Evolutionary conservation across 2,113 vertebrate genomes (phyloP).

Genomic region (Hemiprocne comata): DNA sequence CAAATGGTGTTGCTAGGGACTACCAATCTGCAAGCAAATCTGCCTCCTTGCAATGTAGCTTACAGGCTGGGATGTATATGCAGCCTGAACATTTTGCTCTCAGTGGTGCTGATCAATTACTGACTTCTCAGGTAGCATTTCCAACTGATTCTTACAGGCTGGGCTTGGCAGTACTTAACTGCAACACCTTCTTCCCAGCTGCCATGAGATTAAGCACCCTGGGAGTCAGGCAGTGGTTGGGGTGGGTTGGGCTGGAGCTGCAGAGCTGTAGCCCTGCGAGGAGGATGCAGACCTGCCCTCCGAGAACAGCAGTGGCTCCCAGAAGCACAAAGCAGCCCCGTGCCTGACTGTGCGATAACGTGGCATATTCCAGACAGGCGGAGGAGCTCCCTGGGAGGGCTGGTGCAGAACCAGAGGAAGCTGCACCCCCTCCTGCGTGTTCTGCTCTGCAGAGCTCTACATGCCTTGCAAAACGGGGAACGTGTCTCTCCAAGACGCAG

Average conservation of each 20-base stretch:
- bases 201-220: not conserved
- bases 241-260: not conserved
- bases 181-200: not conserved
- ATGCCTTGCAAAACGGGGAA: not conserved
- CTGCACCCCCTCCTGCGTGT: conserved; percentile 19
- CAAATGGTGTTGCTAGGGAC: conserved; percentile 24
- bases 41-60: not conserved
- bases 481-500: not conserved
- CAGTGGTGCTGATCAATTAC: not conserved
- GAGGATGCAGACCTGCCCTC: not conserved
- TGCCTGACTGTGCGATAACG: not conserved
- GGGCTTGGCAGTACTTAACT: not conserved
- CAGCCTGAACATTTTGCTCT: not conserved
- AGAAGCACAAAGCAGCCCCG: not conserved
- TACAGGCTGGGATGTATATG: not conserved
- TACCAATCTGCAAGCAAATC: not conserved
- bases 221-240: not conserved
- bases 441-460: conserved; percentile 19
- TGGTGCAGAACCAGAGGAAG: conserved; percentile 1
- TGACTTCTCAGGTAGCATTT: not conserved
- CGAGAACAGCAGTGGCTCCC: not conserved
- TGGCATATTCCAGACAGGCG: not conserved
- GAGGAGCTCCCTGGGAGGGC: conserved; percentile 25
- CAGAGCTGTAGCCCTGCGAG: not conserved
- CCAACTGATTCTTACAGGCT: not conserved